Evolutionary conservation across 1,140 invertebrate species (phyloP), one percentile per base, ranked within the genome.

Genomic region (Scaptomyza hsui): DNA sequence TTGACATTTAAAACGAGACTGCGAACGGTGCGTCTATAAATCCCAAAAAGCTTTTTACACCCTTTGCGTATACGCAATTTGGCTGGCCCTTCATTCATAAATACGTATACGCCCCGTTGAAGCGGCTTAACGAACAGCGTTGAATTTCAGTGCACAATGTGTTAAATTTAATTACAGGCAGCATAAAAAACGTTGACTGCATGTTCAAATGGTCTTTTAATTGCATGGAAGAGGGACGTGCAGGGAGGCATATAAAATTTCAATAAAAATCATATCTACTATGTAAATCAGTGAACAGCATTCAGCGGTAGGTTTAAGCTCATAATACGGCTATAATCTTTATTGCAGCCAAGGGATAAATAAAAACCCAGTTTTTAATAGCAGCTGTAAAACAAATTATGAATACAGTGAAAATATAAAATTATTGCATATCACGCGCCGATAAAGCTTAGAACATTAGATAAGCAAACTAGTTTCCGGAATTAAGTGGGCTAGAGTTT

Each of bases 1-100:
- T 85, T 85, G 81, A 79, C 73, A 80, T 85, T 85, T 85, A 86
- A 86, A 86, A 64, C 53, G 64, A 69, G 57, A 21, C 63, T 53
- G 62, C 63, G 19, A 18, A 7, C 26, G 7, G 2, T 6, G 2
- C 26, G 26, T 29, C 19, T 39, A 47, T 51, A 45, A 42, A 57
- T 26, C 29, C 47, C 19, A 44, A 69, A 86, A 77, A 77, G 60
- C 60, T 60, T 69, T 85, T 67, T 47, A 53, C 55, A 9, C 19
- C 47, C 16, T 37, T 37, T n/a, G 32, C 12, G 32, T 37, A n/a
- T n/a, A 37, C 32, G 32, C 32, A 37, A 37, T 37, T 37, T 37
- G 3, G 32, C 12, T 24, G n/a, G n/a, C n/a, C n/a, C n/a, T 24
- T 24, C 1, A 24, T 24, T 24, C 24, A 24, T 24, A 24, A 6